These are phyloP conservation scores for Anthopleura sola DNA, from an alignment of 64 coral and sea anemone species.

Conservation along the genomic window DNA sequence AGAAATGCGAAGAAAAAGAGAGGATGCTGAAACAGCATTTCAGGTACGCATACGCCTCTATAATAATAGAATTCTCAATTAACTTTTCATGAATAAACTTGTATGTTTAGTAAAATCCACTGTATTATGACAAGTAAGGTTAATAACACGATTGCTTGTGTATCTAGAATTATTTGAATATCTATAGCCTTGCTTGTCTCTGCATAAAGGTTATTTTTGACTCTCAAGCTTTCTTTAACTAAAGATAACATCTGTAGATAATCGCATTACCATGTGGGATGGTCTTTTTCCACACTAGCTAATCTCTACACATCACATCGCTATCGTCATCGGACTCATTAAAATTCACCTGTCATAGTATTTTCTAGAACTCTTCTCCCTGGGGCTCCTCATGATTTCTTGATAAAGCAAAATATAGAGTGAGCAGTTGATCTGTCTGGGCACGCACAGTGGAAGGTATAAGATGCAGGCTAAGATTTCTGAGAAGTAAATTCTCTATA, in stretches of 20 bases:
- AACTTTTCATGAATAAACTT: not conserved
- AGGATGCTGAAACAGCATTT: conserved; percentile 94
- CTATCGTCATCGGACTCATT: not conserved
- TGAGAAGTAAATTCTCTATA: no score
- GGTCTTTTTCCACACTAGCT: not conserved
- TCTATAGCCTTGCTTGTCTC: not conserved
- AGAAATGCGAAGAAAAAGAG: conserved; percentile 73
- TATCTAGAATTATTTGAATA: not conserved
- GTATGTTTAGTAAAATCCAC: not conserved
- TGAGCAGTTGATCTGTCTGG: no score
- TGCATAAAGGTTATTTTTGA: not conserved
- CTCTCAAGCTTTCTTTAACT: not conserved
- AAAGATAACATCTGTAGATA: not conserved
- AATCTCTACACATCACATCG: not conserved
- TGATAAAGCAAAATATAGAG: no score
- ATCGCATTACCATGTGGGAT: not conserved
- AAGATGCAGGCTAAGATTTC: no score
- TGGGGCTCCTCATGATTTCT: no score
- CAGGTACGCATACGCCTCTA: conserved; percentile 33
- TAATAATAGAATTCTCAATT: not conserved
- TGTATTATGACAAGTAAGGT: not conserved
- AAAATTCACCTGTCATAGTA: no score
- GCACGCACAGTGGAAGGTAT: no score
- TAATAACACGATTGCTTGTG: not conserved
- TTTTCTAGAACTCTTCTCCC: no score